Evolutionary conservation across 2,888 invertebrate species (phyloP).

Genomic region (Nematopogon swammerdamellus): DNA sequence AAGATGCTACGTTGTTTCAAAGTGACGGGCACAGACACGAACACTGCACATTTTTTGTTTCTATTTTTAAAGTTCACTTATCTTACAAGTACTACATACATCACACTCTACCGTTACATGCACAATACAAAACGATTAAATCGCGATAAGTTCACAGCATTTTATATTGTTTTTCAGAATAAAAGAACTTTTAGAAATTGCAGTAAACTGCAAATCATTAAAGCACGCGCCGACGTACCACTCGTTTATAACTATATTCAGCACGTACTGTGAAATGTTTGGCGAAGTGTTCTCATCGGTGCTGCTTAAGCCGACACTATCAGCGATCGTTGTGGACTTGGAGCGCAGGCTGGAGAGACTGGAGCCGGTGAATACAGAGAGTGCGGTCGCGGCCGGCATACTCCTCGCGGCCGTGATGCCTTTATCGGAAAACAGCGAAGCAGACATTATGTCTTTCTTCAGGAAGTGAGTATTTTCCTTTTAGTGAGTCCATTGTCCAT

Average conservation of each 20-base stretch:
- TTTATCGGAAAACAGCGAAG: slow-evolving; percentile 40
- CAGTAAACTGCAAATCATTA: slow-evolving; percentile 28
- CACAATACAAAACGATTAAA: no score
- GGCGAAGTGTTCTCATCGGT: slow-evolving; percentile 59
- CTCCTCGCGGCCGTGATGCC: slow-evolving; percentile 57
- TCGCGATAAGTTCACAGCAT: no score
- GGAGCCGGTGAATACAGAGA: slow-evolving; percentile 47
- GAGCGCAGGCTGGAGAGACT: slow-evolving; percentile 61
- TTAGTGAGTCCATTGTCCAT: not conserved
- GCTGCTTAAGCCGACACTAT: slow-evolving; percentile 57
- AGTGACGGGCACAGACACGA: not conserved
- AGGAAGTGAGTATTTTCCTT: slow-evolving; percentile 57
- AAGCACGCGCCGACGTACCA: slow-evolving; percentile 34
- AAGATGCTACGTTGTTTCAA: not conserved
- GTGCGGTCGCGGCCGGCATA: slow-evolving; percentile 57
- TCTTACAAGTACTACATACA: no score
- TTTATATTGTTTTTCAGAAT: slow-evolving; percentile 31
- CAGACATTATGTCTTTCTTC: slow-evolving; percentile 51
- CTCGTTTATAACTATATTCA: slow-evolving; percentile 31
- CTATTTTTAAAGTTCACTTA: no score
- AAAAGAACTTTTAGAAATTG: slow-evolving; percentile 35
- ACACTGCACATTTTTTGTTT: not conserved
- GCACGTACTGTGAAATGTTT: slow-evolving; percentile 59
- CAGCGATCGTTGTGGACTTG: slow-evolving; percentile 52
- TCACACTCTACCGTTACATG: no score